These are phyloP conservation scores for Prosopocoilus inquinatus DNA, from an alignment of 2,888 invertebrate genomes.

Conservation along the genomic window DNA sequence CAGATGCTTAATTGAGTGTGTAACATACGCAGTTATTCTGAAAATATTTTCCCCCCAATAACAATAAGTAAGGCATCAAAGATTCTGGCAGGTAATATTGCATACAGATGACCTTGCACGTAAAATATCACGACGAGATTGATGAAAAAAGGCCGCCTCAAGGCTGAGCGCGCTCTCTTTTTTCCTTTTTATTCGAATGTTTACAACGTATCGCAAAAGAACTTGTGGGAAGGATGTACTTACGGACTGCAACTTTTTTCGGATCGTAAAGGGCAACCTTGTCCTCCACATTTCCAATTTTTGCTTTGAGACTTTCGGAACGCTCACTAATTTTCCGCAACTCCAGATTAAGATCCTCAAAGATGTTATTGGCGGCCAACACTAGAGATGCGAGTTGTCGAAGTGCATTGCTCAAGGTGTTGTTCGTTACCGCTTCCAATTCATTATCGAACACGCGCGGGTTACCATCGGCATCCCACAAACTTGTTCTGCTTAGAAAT, in stretches of 20 bases:
- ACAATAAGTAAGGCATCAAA: background rate
- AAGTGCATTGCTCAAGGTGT: constrained; percentile 79
- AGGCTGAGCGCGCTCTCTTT: constrained; percentile 13
- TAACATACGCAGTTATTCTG: too few species aligned
- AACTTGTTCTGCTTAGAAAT: constrained; percentile 68
- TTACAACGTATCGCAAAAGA: background rate
- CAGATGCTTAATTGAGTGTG: too few species aligned
- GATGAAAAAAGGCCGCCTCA: background rate
- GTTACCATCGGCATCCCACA: constrained; percentile 60
- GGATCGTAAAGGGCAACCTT: constrained; percentile 76
- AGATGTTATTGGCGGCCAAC: constrained; percentile 80
- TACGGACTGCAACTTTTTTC: constrained; percentile 90
- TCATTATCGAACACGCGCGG: constrained; percentile 68
- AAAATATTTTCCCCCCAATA: too few species aligned
- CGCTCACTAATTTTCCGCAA: constrained; percentile 72
- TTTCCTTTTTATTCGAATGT: constrained; percentile 17
- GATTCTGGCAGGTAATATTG: background rate
- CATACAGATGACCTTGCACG: constrained; percentile 12
- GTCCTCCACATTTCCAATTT: constrained; percentile 69
- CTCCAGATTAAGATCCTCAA: constrained; percentile 75
- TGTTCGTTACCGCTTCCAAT: constrained; percentile 83
- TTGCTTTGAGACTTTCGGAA: constrained; percentile 67
- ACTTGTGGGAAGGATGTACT: constrained; percentile 55
- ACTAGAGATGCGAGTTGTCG: constrained; percentile 84
- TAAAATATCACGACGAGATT: constrained; percentile 8